Evolutionary conservation across 2,888 invertebrate species (phyloP).

Genomic region (Ennomos erosarius): DNA sequence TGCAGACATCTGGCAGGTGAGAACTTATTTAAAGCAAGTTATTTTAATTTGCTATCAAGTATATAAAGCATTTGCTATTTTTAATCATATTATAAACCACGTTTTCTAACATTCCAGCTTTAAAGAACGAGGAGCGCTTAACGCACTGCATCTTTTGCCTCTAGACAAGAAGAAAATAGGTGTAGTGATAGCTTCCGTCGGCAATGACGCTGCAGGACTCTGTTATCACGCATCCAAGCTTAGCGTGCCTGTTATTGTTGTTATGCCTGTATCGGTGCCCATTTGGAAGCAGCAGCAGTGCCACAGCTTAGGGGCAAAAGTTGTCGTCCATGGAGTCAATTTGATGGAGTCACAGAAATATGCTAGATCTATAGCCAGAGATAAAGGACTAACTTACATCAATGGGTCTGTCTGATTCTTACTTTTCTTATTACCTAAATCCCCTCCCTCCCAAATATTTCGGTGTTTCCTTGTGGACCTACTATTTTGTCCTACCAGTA

Average conservation of each 20-base stretch:
- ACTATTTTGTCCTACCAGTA: too few relatives aligned
- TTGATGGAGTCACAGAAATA: constrained; percentile 86
- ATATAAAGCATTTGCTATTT: too few relatives aligned
- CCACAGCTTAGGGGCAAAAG: constrained; percentile 86
- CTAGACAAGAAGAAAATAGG: constrained; percentile 86
- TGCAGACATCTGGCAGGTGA: constrained; percentile 65
- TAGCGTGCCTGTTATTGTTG: constrained; percentile 86
- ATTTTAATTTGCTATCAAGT: too few relatives aligned
- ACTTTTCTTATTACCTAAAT: too few relatives aligned
- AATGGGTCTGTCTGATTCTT: constrained; percentile 81
- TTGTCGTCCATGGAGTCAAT: constrained; percentile 87
- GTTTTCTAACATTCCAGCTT: constrained; percentile 76
- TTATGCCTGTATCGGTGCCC: constrained; percentile 88
- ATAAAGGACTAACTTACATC: constrained; percentile 86
- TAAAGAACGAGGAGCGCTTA: constrained; percentile 89
- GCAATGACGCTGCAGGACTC: constrained; percentile 89
- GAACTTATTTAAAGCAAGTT: neutral
- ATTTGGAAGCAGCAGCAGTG: constrained; percentile 89
- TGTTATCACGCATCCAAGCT: constrained; percentile 87
- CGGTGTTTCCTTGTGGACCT: too few relatives aligned
- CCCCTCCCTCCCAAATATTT: too few relatives aligned
- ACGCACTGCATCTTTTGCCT: constrained; percentile 84
- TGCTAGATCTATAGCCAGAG: constrained; percentile 85
- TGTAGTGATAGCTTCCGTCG: constrained; percentile 88
- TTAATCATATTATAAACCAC: neutral